A percentile compares a stretch with the other conserved stretches of the same genome.
phyloP scores from a whole-genome alignment of 2,888 invertebrate genomes.

The Caenorhabditis japonica region DNA sequence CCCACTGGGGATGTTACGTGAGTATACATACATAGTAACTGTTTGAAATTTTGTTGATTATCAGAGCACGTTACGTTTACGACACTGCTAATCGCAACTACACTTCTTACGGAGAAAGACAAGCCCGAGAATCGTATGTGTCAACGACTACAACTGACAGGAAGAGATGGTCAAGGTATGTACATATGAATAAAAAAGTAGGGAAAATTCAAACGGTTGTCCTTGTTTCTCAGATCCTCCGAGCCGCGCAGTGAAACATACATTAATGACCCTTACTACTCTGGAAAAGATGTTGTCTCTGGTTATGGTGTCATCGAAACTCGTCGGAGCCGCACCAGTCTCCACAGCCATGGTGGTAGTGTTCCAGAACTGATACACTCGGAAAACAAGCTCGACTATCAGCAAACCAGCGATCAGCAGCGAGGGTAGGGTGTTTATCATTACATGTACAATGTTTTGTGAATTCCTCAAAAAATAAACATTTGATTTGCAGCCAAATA shows the following conservation, averaged over 20 bases:
- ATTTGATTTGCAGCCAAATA: neutral
- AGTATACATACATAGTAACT: neutral
- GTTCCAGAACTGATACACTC: constrained; percentile 53
- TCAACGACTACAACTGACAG: constrained; percentile 24
- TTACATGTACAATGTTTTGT: neutral
- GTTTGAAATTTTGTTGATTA: constrained; percentile 12
- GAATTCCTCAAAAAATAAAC: neutral
- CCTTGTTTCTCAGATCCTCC: constrained; percentile 28
- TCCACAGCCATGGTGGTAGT: constrained; percentile 40
- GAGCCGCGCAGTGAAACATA: constrained; percentile 52
- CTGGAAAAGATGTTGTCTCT: constrained; percentile 33
- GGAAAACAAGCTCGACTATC: constrained; percentile 55
- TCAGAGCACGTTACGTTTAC: constrained; percentile 50
- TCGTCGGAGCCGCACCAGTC: constrained; percentile 39
- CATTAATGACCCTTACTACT: constrained; percentile 50
- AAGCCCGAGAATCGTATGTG: constrained; percentile 26
- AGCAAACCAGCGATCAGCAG: constrained; percentile 30
- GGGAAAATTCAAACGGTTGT: neutral
- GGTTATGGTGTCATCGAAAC: constrained; percentile 50
- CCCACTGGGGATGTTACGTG: constrained; percentile 50
- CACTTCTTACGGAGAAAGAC: constrained; percentile 39
- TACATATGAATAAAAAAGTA: no score
- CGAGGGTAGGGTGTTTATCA: neutral
- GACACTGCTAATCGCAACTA: constrained; percentile 47
- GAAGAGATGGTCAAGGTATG: constrained; percentile 45